A percentile compares a stretch with the other conserved stretches of the same genome.
Evolutionary conservation across 2,113 vertebrate genomes (phyloP).

Genomic region (Hemichromis elongatus): DNA sequence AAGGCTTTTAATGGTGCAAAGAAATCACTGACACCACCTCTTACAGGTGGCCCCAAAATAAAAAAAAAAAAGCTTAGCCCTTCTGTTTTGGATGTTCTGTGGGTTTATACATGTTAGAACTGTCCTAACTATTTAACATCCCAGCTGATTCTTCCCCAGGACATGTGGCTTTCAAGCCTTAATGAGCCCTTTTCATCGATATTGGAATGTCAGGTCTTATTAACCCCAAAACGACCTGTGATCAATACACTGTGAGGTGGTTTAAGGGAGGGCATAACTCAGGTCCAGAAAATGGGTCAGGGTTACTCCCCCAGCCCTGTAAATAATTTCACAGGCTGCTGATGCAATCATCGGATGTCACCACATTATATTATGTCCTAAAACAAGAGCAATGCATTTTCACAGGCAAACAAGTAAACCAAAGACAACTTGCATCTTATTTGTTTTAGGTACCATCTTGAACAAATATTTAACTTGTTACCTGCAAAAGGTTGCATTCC

Average conservation of each 20-base stretch:
- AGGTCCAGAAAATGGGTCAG: slow-evolving; percentile 65
- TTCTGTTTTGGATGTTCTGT: slow-evolving; percentile 9
- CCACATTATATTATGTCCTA: slow-evolving; percentile 34
- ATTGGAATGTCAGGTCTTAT: slow-evolving; percentile 71
- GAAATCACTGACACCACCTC: slow-evolving; percentile 27
- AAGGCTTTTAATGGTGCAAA: slow-evolving; percentile 32
- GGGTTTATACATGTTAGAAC: slow-evolving; percentile 48
- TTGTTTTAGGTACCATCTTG: neutral
- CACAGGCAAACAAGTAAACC: neutral
- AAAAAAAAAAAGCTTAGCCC: slow-evolving; percentile 21
- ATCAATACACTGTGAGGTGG: slow-evolving; percentile 52
- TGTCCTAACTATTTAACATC: slow-evolving; percentile 17
- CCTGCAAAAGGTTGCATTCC: slow-evolving; percentile 64
- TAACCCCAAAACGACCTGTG: slow-evolving; percentile 68
- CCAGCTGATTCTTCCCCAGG: slow-evolving; percentile 13
- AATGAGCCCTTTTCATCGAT: slow-evolving; percentile 68
- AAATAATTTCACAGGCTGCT: slow-evolving; percentile 63
- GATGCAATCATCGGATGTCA: slow-evolving; percentile 52
- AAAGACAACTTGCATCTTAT: neutral
- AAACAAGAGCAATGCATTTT: slow-evolving; percentile 6
- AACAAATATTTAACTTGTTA: neutral
- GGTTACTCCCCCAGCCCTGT: slow-evolving; percentile 47
- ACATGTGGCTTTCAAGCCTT: slow-evolving; percentile 42
- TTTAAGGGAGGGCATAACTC: slow-evolving; percentile 62
- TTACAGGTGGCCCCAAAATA: slow-evolving; percentile 45